Evolutionary conservation across 2,113 vertebrate genomes (phyloP).

Genomic region (Takifugu bimaculatus): DNA sequence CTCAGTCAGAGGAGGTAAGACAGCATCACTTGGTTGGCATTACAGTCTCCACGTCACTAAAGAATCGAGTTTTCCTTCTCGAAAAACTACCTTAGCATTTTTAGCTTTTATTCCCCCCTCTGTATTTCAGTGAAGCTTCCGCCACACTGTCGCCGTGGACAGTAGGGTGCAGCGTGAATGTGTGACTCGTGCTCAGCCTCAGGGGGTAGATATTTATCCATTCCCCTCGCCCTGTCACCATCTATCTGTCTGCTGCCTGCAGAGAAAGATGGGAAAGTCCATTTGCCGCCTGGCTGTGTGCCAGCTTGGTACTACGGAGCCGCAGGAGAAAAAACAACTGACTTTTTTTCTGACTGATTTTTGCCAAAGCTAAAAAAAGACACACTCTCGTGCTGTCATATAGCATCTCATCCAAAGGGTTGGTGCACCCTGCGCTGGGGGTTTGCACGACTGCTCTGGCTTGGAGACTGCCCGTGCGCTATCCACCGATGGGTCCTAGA

Average conservation of each 20-base stretch:
- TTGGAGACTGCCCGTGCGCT: no score
- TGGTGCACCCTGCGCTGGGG: no score
- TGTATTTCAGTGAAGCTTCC: conserved; percentile 41
- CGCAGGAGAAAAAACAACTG: conserved; percentile 7
- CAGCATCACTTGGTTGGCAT: conserved; percentile 10
- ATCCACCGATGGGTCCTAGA: no score
- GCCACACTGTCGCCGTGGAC: conserved; percentile 27
- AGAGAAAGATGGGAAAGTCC: conserved; percentile 43
- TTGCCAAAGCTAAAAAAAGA: no score
- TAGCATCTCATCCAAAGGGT: no score
- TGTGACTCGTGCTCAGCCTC: conserved; percentile 43
- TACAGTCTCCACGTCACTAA: conserved; percentile 13
- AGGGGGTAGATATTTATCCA: conserved; percentile 44
- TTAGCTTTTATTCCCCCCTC: conserved; percentile 18
- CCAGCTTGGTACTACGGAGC: conserved; percentile 26
- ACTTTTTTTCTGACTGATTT: conserved; percentile 4
- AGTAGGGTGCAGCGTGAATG: conserved; percentile 46
- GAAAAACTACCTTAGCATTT: neutral
- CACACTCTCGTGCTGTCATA: no score
- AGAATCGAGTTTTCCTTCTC: neutral
- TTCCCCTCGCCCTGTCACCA: conserved; percentile 48
- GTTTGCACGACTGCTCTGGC: no score
- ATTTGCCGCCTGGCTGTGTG: conserved; percentile 52
- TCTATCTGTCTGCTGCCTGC: conserved; percentile 50
- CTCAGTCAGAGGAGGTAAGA: conserved; percentile 73